Evolutionary conservation across 2,113 vertebrate species (phyloP), one percentile per base, ranked within the genome.

Genomic region (Dolichotis patagonum): DNA sequence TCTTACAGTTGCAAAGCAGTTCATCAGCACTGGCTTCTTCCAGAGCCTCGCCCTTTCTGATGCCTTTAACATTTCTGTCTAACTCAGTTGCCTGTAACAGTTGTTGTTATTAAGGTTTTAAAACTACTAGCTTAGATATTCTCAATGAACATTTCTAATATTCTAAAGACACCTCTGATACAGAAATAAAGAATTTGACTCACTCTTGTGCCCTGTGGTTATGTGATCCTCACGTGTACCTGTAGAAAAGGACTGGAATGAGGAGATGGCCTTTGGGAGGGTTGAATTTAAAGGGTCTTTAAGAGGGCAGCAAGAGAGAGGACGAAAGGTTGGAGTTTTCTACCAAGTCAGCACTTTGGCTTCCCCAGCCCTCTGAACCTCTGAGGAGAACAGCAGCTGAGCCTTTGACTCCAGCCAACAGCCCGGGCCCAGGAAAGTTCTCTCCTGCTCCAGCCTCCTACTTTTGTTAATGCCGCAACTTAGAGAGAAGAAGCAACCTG

Each of bases 401-500:
- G 43, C 49, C n/a, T 91, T 85, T 85, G 75, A 90, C 22, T 38
- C 10, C 58, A 75, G 54, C 88, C 90, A 73, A 30, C 8, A 35
- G 28, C 26, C 26, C 1, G 0, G 16, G 19, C 62, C 81, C 87
- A 38, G 46, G 69, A 77, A 58, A 67, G 63, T 82, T 46, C 28
- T 41, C 26, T 88, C 49, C 30, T 75, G 71, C 71, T 12, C 0
- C 43, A n/a, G 38, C 7, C 38, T 43, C 65, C 82, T 71, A 35
- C 56, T 88, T 58, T 52, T 88, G 26, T 75, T 71, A 69, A 82
- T 30, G 52, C 32, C 4, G 22, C 32, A 69, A 69, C 30, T 0
- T 26, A 60, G 86, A 22, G 38, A 97, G 65, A 78, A 94, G 95
- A 94, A 38, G 41, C 93, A 91, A n/a, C 52, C 96, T 49, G 56